Evolutionary conservation across 2,888 invertebrate species (phyloP), one percentile per base, ranked within the genome.

Genomic region (Athalia circularis): DNA sequence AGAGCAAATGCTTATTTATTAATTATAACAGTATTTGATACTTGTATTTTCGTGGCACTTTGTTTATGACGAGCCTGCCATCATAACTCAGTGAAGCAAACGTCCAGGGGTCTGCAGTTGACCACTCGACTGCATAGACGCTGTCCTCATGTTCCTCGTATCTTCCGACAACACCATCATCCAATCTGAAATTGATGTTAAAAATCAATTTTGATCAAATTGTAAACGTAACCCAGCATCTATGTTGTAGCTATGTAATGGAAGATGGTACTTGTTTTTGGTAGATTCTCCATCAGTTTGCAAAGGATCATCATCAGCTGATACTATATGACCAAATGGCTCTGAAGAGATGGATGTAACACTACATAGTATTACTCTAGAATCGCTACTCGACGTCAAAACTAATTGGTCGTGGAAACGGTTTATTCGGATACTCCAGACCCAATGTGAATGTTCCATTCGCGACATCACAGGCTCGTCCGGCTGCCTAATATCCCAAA

Each of bases 31-130:
- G 92, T 87, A 99, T 96, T 92, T 97, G 96, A 89, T 98, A 98
- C 91, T 99, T 99, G 88, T 97, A 95, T 86, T 96, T 95, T 80
- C 96, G 93, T n/a, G 99, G 98, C 43, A 99, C 98, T 86, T 96
- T 93, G 61, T 98, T 98, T 57, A 99, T 94, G 68, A 99, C 95
- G 15, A 99, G 93, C 70, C 99, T 92, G 0, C 99, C 99, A 91
- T 99, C 99, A 90, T 98, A 99, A 89, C 98, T 98, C 0, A 99
- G 92, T 0, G 99, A 99, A n/a, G 99, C 99, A 92, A 99, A 99
- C 79, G 98, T 95, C 99, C 99, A 99, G 11, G 99, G 98, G 92
- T 99, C 99, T 45, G 97, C 97, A 43, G 96, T 94, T 80, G 98
- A 98, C 99, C 99, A 99, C 90, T 98, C 98, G 0, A 96, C 97